Evolutionary conservation across 2,113 vertebrate genomes (phyloP).

Genomic region (Elanus axillaris): DNA sequence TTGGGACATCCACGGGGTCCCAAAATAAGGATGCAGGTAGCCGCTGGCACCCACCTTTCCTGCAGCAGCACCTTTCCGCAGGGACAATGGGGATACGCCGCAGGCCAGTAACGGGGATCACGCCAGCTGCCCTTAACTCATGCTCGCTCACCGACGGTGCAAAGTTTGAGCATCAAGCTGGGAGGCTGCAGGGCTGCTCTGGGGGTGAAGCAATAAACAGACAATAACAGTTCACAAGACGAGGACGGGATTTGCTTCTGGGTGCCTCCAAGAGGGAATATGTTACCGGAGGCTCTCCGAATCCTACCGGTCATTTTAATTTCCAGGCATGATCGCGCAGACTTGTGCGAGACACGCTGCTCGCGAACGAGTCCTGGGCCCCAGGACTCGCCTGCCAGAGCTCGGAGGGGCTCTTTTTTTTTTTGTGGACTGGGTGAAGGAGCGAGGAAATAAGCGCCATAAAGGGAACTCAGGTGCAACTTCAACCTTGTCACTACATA

Average conservation of each 20-base stretch:
- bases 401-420: neutral
- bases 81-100: neutral
- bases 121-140: neutral
- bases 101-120: fast-evolving
- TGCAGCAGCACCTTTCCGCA: neutral
- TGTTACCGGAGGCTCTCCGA: fast-evolving
- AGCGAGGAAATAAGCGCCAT: fast-evolving
- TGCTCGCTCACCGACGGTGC: neutral
- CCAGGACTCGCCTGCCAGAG: too few species aligned
- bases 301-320: too few species aligned
- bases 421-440: neutral
- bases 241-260: neutral
- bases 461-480: neutral
- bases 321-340: fast-evolving
- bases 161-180: fast-evolving
- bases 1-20: fast-evolving
- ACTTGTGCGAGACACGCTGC: fast-evolving
- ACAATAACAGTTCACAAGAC: neutral
- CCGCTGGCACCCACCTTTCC: neutral
- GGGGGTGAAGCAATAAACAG: neutral
- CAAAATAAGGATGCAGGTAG: fast-evolving
- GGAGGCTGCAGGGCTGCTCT: neutral
- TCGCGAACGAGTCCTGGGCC: fast-evolving
- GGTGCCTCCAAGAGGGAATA: neutral
- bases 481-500: neutral